These are phyloP conservation scores for Cherax destructor DNA, from an alignment of 1,140 invertebrate species.

Conservation along the genomic window DNA sequence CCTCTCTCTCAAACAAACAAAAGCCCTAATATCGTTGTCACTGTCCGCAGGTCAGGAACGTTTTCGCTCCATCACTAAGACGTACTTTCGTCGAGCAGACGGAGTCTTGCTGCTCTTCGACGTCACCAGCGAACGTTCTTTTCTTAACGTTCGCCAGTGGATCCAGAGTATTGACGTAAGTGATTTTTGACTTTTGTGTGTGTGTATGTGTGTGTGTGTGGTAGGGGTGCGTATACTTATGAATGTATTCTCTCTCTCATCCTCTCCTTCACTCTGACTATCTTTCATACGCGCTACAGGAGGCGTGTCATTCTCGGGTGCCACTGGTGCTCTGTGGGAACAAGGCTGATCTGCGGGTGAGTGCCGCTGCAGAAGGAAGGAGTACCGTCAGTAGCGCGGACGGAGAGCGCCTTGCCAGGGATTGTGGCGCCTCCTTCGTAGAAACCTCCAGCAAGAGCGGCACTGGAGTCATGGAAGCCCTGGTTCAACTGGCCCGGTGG, in stretches of 20 bases:
- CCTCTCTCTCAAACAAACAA: too few relatives aligned
- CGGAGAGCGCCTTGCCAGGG: slow-evolving; percentile 78
- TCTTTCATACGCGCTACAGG: slow-evolving; percentile 70
- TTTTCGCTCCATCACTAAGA: slow-evolving; percentile 83
- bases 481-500: slow-evolving; percentile 52
- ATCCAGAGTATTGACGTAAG: slow-evolving; percentile 79
- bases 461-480: slow-evolving; percentile 34
- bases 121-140: slow-evolving; percentile 81
- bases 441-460: slow-evolving; percentile 53
- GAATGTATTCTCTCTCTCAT: not conserved
- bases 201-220: not conserved
- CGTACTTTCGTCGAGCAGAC: slow-evolving; percentile 84
- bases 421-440: slow-evolving; percentile 72
- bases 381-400: slow-evolving; percentile 76
- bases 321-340: slow-evolving; percentile 80
- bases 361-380: slow-evolving; percentile 74
- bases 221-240: not conserved
- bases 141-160: slow-evolving; percentile 82
- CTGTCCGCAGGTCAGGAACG: slow-evolving; percentile 76
- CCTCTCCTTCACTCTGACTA: too few relatives aligned
- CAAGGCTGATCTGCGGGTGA: slow-evolving; percentile 79
- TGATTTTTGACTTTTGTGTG: not conserved
- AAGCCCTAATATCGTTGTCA: too few relatives aligned
- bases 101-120: slow-evolving; percentile 84
- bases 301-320: slow-evolving; percentile 77